phyloP scores from a whole-genome alignment of 1,140 invertebrate species.

The Apis florea region DNA sequence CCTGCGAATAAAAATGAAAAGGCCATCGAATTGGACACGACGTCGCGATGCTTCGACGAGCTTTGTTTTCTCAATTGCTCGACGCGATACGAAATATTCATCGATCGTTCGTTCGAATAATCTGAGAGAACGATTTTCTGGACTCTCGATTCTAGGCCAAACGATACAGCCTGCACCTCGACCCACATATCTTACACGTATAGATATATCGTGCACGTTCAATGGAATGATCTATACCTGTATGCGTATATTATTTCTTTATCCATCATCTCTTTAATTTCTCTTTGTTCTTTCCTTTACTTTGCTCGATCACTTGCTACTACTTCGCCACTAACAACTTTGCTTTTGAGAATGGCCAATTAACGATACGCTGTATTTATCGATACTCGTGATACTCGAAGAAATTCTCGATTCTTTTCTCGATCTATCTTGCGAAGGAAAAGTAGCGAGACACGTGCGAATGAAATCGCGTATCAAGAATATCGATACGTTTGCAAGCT shows the following conservation, averaged over 20 bases:
- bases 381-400: not conserved
- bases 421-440: not conserved
- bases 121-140: not conserved
- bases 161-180: slow-evolving; percentile 21
- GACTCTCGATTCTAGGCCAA: slow-evolving; percentile 34
- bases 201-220: slow-evolving; percentile 43
- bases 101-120: not conserved
- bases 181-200: slow-evolving; percentile 10
- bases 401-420: not conserved
- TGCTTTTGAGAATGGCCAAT: slow-evolving; percentile 58
- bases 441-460: not conserved
- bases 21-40: not conserved
- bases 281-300: slow-evolving; percentile 55
- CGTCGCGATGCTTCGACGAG: slow-evolving; percentile 44
- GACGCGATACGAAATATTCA: not conserved
- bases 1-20: not conserved
- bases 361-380: slow-evolving; percentile 31
- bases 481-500: slow-evolving; percentile 27
- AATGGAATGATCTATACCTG: slow-evolving; percentile 42
- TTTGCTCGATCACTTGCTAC: slow-evolving; percentile 60
- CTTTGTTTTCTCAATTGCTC: not conserved
- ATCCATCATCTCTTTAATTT: slow-evolving; percentile 18
- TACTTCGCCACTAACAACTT: slow-evolving; percentile 52
- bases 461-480: not conserved
- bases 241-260: not conserved